phyloP scores from a whole-genome alignment of 2,113 vertebrate species.

The Mugil cephalus region DNA sequence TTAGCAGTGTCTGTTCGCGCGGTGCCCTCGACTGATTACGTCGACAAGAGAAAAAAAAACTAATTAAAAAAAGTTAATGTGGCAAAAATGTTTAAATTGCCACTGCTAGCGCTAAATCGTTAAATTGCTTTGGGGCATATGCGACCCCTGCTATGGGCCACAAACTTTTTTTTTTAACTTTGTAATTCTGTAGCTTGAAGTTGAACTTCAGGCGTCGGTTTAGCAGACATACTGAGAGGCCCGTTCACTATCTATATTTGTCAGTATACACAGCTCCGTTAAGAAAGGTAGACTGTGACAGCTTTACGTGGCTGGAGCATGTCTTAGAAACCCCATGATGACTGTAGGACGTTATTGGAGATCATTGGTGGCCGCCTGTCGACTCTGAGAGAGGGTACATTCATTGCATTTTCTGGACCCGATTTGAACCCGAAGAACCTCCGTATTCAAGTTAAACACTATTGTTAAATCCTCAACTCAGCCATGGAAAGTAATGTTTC shows the following conservation, averaged over 20 bases:
- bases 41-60: too few species aligned
- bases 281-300: neutral
- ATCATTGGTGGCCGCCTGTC: constrained; percentile 10
- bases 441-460: neutral
- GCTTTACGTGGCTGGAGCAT: constrained; percentile 16
- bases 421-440: neutral
- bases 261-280: neutral
- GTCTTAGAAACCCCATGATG: constrained; percentile 44
- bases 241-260: neutral
- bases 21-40: neutral
- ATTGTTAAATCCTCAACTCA: neutral
- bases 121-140: neutral
- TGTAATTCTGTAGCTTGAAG: neutral
- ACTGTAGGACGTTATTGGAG: neutral
- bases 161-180: too few species aligned
- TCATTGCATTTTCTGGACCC: neutral
- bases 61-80: too few species aligned
- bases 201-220: neutral
- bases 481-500: neutral
- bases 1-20: neutral
- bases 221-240: too few species aligned
- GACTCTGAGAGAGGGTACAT: neutral
- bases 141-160: neutral
- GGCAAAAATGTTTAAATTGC: too few species aligned
- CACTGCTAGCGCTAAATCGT: neutral